Evolutionary conservation across 92 coral and sea anemone genomes (phyloP).

Genomic region (Epizoanthus fatuus): DNA sequence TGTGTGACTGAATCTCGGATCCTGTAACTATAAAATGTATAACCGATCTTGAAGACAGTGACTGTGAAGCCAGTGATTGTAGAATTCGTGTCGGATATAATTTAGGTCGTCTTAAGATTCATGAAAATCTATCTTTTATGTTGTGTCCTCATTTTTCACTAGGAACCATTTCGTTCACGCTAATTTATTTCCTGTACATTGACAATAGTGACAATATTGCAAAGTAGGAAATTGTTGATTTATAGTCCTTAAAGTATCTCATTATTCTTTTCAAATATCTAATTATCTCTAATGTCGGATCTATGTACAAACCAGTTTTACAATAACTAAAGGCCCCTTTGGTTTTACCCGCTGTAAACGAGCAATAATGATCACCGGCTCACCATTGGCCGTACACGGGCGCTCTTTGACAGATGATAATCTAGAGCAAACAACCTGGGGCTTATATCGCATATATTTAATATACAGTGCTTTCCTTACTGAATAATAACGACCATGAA

Average conservation of each 20-base stretch:
- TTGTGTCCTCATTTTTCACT: too few relatives aligned
- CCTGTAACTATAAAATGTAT: too few relatives aligned
- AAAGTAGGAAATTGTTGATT: background rate
- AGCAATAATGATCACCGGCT: background rate
- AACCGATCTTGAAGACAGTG: too few relatives aligned
- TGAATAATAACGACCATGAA: background rate
- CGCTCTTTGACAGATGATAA: conserved; percentile 7
- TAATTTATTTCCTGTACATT: too few relatives aligned
- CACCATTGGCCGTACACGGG: background rate
- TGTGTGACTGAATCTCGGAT: too few relatives aligned
- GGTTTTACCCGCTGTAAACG: background rate
- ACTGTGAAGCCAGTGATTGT: too few relatives aligned
- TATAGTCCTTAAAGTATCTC: background rate
- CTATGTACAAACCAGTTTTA: background rate
- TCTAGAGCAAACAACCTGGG: conserved; percentile 4
- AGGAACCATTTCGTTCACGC: too few relatives aligned
- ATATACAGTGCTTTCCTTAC: background rate
- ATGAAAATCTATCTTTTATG: too few relatives aligned
- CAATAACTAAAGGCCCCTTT: background rate
- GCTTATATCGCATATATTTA: background rate
- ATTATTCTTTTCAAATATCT: background rate
- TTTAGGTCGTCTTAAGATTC: too few relatives aligned
- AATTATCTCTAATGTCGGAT: background rate
- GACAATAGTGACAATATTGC: background rate
- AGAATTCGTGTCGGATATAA: too few relatives aligned